Percentiles rank a stretch among this genome's conserved stretches.
phyloP scores from a whole-genome alignment of 2,113 vertebrate genomes.

The Toxotes jaculatrix region DNA sequence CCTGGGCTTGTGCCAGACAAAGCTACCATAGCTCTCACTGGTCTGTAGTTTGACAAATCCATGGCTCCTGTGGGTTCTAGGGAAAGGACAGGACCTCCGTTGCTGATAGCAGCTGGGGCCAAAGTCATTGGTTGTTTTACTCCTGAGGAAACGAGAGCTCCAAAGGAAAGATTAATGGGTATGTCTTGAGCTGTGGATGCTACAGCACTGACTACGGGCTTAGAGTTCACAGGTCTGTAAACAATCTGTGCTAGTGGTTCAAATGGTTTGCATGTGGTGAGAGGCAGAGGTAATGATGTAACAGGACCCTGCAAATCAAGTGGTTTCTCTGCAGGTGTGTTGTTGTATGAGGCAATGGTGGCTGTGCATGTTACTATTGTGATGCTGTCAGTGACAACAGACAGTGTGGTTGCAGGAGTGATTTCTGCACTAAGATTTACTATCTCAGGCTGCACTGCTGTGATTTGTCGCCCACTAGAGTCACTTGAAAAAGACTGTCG shows the following conservation, averaged over 20 bases:
- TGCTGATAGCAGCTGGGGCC: conserved; percentile 82
- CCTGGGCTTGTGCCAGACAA: conserved; percentile 88
- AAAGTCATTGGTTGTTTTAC: conserved; percentile 82
- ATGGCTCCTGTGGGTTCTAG: conserved; percentile 87
- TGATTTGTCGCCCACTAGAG: conserved; percentile 85
- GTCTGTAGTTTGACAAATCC: conserved; percentile 94
- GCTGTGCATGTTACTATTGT: conserved; percentile 88
- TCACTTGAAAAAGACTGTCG: conserved; percentile 85
- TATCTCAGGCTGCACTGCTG: conserved; percentile 92
- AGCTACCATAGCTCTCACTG: conserved; percentile 90
- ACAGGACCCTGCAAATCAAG: conserved; percentile 86
- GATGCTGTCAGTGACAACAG: conserved; percentile 86
- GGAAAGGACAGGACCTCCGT: conserved; percentile 77
- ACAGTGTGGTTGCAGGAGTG: conserved; percentile 82
- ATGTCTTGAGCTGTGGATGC: conserved; percentile 74
- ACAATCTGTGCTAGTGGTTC: conserved; percentile 86
- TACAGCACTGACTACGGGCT: conserved; percentile 67
- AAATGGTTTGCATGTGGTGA: conserved; percentile 89
- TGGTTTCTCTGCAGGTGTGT: conserved; percentile 86
- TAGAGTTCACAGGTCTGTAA: conserved; percentile 82
- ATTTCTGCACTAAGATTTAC: conserved; percentile 92
- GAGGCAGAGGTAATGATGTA: conserved; percentile 86
- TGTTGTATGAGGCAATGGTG: conserved; percentile 85
- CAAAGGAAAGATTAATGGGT: conserved; percentile 94
- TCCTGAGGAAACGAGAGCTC: conserved; percentile 80